Evolutionary conservation across 2,113 vertebrate species (phyloP).

Genomic region (Romanogobio albipinnatus): DNA sequence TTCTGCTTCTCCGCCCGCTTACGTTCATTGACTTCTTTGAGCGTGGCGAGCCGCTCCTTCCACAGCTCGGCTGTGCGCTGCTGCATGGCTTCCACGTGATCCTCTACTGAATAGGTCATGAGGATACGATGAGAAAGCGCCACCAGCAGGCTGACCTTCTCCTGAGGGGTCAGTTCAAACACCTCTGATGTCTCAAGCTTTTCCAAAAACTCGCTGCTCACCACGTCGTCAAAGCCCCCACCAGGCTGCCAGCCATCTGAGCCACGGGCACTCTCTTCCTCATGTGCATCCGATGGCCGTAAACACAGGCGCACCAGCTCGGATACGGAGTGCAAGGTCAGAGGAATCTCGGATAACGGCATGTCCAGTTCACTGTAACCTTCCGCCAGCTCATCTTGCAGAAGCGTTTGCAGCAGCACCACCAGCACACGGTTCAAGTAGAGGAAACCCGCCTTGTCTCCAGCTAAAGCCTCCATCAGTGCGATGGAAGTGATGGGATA

Average conservation of each 20-base stretch:
- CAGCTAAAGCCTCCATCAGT: conserved; percentile 90
- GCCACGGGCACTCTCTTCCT: conserved; percentile 82
- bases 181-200: conserved; percentile 91
- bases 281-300: conserved; percentile 86
- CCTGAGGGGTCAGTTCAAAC: conserved; percentile 88
- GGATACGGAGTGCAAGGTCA: conserved; percentile 91
- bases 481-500: conserved; percentile 90
- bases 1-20: conserved; percentile 89
- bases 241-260: conserved; percentile 77
- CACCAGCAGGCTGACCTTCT: conserved; percentile 88
- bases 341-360: conserved; percentile 93
- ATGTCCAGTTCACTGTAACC: conserved; percentile 95
- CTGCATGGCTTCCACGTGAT: conserved; percentile 91
- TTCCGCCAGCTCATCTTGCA: conserved; percentile 96
- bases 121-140: conserved; percentile 94
- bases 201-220: conserved; percentile 90
- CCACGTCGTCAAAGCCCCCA: conserved; percentile 84
- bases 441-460: conserved; percentile 88
- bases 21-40: conserved; percentile 94
- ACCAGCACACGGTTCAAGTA: conserved; percentile 93
- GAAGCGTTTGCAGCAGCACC: conserved; percentile 91
- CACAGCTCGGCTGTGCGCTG: conserved; percentile 89
- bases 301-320: conserved; percentile 93
- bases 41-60: conserved; percentile 90
- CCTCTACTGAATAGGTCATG: conserved; percentile 95